Conservation (phyloP, 30 jellyfish, hydroid and myxozoan genomes). For the Hydractinia echinata region DNA sequence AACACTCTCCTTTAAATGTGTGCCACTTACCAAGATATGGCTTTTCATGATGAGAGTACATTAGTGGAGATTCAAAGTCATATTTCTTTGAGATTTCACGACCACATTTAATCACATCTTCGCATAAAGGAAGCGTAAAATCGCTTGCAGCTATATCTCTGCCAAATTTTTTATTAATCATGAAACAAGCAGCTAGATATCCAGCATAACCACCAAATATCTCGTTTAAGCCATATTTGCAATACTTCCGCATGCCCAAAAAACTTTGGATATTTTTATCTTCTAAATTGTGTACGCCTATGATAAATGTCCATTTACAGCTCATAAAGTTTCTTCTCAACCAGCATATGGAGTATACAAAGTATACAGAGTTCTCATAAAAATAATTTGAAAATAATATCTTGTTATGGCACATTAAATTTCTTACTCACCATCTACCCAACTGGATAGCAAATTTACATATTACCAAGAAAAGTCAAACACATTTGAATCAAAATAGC, state of each 20-base stretch:
- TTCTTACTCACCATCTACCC: too few species aligned
- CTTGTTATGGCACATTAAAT: too few species aligned
- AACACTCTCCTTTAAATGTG: too few species aligned
- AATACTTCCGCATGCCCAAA: constrained; percentile 49
- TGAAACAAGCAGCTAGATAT: constrained; percentile 70
- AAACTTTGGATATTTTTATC: constrained; percentile 72
- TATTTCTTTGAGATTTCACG: constrained; percentile 48
- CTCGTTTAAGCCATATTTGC: constrained; percentile 90
- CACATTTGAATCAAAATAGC: too few species aligned
- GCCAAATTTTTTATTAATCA: constrained; percentile 60
- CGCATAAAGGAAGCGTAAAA: constrained; percentile 63
- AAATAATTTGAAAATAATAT: too few species aligned
- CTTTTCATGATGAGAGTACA: constrained; percentile 73
- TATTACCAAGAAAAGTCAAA: too few species aligned
- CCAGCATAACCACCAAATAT: constrained; percentile 98
- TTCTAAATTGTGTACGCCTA: constrained; percentile 69
- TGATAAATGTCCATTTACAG: too few species aligned
- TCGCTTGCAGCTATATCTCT: constrained; percentile 55
- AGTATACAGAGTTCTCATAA: too few species aligned
- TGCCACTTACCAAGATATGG: constrained; percentile 64
- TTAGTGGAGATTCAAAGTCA: constrained; percentile 74
- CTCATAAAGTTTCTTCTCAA: too few species aligned
- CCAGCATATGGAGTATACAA: too few species aligned
- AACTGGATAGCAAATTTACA: too few species aligned
- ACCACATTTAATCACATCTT: constrained; percentile 80